phyloP scores from a whole-genome alignment of 2,113 vertebrate genomes.

The Rhynchomys soricoides region DNA sequence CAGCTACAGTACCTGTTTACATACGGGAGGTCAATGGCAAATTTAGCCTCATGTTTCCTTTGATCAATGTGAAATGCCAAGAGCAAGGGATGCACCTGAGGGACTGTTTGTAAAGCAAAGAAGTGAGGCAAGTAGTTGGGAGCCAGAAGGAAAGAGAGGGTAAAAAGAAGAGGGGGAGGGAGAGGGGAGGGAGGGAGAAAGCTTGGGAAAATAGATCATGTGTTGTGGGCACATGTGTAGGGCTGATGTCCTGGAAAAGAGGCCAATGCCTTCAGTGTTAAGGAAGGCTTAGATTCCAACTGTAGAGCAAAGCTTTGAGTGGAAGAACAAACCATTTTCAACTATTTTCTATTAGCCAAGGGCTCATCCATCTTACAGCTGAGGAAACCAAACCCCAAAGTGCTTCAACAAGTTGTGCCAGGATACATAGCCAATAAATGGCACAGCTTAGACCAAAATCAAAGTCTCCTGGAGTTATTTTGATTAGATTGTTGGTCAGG shows the following conservation, averaged over 20 bases:
- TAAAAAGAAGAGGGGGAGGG: not conserved
- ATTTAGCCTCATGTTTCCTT: not conserved
- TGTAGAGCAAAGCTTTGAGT: not conserved
- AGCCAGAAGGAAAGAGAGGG: not conserved
- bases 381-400: not conserved
- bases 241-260: not conserved
- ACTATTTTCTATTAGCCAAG: constrained; percentile 10
- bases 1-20: not conserved
- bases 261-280: not conserved
- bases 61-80: not conserved
- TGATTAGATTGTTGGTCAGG: not conserved
- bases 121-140: not conserved
- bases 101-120: not conserved
- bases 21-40: not conserved
- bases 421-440: not conserved
- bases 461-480: constrained; percentile 22
- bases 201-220: not conserved
- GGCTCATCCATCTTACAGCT: not conserved
- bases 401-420: not conserved
- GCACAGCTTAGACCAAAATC: not conserved
- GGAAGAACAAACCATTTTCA: not conserved
- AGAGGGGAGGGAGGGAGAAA: not conserved
- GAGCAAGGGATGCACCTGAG: not conserved
- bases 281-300: not conserved
- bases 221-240: not conserved